Conservation (phyloP, 2,888 invertebrate species). For the Acronicta leporina region DNA sequence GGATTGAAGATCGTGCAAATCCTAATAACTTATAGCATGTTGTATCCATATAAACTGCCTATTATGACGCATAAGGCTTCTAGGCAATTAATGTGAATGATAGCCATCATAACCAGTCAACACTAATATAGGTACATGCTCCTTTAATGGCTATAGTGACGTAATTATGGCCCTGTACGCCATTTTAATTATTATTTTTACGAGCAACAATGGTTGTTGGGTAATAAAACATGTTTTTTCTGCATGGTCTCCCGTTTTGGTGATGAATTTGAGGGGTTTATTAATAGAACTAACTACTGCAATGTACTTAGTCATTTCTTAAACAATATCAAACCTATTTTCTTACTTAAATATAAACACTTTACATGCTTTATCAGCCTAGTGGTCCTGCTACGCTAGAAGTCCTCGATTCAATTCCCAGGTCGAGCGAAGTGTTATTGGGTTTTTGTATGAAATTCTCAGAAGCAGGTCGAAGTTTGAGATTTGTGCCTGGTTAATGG, state of each 20-base stretch:
- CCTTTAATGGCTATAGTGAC: slow-evolving; percentile 44
- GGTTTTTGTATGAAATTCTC: too few relatives aligned
- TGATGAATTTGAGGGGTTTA: not conserved
- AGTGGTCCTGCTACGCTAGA: too few relatives aligned
- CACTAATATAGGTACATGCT: slow-evolving; percentile 18
- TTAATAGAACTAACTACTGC: not conserved
- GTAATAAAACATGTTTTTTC: slow-evolving; percentile 20
- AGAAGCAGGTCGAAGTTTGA: too few relatives aligned
- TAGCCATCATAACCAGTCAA: slow-evolving; percentile 42
- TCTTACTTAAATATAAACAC: too few relatives aligned
- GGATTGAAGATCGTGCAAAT: slow-evolving; percentile 7
- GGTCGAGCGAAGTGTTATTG: too few relatives aligned
- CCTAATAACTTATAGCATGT: slow-evolving; percentile 17
- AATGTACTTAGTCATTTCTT: too few relatives aligned
- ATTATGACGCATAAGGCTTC: slow-evolving; percentile 36
- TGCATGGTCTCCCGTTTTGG: slow-evolving; percentile 11
- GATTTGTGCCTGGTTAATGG: too few relatives aligned
- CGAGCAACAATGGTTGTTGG: slow-evolving; percentile 29
- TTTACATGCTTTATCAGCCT: too few relatives aligned
- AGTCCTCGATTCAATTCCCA: too few relatives aligned
- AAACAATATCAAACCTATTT: too few relatives aligned
- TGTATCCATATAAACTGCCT: slow-evolving; percentile 26
- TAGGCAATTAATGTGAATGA: slow-evolving; percentile 49
- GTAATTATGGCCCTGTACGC: slow-evolving; percentile 32
- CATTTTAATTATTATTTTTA: slow-evolving; percentile 55